Conservation (phyloP, 2,888 invertebrate species). For the Lochmaea crataegi region DNA sequence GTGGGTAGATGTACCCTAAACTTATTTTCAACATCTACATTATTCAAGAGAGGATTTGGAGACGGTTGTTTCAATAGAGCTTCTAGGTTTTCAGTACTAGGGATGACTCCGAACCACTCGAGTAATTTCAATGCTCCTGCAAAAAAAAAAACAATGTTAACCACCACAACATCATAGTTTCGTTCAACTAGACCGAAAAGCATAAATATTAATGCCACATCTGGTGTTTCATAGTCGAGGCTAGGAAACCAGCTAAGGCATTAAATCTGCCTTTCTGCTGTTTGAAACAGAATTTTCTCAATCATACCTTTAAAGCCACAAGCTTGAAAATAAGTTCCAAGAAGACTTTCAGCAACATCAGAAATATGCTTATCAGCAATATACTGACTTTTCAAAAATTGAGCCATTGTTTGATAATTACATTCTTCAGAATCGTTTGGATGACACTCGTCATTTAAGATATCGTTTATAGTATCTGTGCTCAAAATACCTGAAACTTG, state of each 20-base stretch:
- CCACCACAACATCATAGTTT: too few species aligned
- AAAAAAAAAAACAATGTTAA: not conserved
- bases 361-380: slow-evolving; percentile 77
- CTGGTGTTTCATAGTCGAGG: too few species aligned
- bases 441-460: slow-evolving; percentile 34
- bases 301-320: slow-evolving; percentile 63
- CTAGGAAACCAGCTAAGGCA: too few species aligned
- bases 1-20: slow-evolving; percentile 64
- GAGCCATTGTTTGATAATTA: slow-evolving; percentile 59
- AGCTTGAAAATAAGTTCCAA: slow-evolving; percentile 78
- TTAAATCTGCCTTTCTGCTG: too few species aligned
- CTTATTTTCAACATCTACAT: slow-evolving; percentile 61
- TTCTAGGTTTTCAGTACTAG: slow-evolving; percentile 55
- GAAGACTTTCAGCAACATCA: slow-evolving; percentile 87
- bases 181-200: too few species aligned
- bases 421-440: slow-evolving; percentile 54
- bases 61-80: slow-evolving; percentile 52
- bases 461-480: slow-evolving; percentile 50
- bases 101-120: slow-evolving; percentile 68
- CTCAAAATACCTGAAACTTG: slow-evolving; percentile 57
- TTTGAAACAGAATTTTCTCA: not conserved
- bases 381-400: slow-evolving; percentile 65
- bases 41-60: slow-evolving; percentile 62
- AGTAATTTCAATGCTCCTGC: slow-evolving; percentile 55
- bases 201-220: too few species aligned